phyloP scores from a whole-genome alignment of 1,140 invertebrate genomes.

The Brachionus sp. region DNA sequence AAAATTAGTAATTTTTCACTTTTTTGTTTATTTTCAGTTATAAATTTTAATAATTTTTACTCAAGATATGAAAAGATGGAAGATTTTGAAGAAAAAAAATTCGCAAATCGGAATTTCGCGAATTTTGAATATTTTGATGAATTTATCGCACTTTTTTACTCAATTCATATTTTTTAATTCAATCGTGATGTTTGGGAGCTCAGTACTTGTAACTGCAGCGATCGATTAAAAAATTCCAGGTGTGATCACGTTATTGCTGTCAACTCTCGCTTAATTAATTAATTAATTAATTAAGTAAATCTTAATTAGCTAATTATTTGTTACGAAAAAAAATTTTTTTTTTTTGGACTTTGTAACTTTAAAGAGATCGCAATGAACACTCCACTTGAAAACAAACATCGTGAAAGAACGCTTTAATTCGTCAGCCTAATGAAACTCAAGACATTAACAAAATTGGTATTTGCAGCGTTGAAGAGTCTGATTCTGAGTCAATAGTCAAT shows the following conservation, averaged over 20 bases:
- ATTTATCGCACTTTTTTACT: not conserved
- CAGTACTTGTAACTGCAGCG: not conserved
- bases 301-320: not conserved
- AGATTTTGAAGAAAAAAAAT: too few species aligned
- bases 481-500: not conserved
- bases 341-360: not conserved
- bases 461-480: not conserved
- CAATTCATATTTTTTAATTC: not conserved
- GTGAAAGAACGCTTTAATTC: not conserved
- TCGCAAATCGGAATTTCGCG: not conserved
- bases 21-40: not conserved
- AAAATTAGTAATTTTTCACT: not conserved
- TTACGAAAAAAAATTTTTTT: not conserved
- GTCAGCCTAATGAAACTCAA: not conserved
- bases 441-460: not conserved
- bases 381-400: not conserved
- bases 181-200: not conserved
- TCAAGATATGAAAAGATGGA: not conserved
- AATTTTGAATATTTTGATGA: not conserved
- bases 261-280: not conserved
- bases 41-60: not conserved
- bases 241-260: not conserved
- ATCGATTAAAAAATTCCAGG: not conserved
- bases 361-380: not conserved
- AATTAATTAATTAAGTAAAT: too few species aligned